A percentile compares a stretch with the other conserved stretches of the same genome.
phyloP scores from a whole-genome alignment of 1,140 invertebrate species.

The Zaprionus gabonicus region DNA sequence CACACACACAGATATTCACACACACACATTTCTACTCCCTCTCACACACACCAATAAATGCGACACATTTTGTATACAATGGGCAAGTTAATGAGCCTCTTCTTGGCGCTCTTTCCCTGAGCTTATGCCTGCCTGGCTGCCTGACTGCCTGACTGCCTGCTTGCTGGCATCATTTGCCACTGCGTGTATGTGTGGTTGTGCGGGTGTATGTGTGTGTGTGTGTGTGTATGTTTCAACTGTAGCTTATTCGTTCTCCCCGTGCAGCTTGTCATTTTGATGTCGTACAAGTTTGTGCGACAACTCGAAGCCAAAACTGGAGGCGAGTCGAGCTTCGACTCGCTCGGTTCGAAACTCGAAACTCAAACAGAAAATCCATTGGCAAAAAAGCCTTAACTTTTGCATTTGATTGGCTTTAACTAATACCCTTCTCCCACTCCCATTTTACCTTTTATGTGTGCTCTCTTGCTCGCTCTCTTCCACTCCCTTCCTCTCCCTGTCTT shows the following conservation, averaged over 20 bases:
- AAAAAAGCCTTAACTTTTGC: conserved; percentile 23
- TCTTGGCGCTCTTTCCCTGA: not conserved
- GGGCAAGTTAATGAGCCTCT: conserved; percentile 54
- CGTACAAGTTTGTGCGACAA: conserved; percentile 54
- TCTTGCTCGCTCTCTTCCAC: not conserved
- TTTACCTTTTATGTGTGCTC: conserved; percentile 23
- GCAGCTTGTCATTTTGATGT: conserved; percentile 48
- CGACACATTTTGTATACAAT: conserved; percentile 66
- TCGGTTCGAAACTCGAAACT: conserved; percentile 32
- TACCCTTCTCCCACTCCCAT: not conserved
- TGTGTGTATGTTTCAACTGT: conserved; percentile 38
- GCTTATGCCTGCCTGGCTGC: not conserved
- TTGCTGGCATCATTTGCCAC: conserved; percentile 22
- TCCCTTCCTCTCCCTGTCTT: not conserved
- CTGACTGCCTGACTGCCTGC: not conserved
- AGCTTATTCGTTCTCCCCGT: conserved; percentile 32
- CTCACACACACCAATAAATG: conserved; percentile 10
- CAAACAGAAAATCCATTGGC: conserved; percentile 38
- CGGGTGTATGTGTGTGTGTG: conserved; percentile 35
- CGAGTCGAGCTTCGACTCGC: not conserved
- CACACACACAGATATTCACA: conserved; percentile 15
- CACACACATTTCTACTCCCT: not conserved
- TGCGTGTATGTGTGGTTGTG: conserved; percentile 1
- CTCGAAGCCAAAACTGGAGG: conserved; percentile 50
- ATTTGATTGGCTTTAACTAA: conserved; percentile 38